Base-by-base conservation (phyloP, 1,140 invertebrate species). In the Thaumatotibia leucotreta region DNA sequence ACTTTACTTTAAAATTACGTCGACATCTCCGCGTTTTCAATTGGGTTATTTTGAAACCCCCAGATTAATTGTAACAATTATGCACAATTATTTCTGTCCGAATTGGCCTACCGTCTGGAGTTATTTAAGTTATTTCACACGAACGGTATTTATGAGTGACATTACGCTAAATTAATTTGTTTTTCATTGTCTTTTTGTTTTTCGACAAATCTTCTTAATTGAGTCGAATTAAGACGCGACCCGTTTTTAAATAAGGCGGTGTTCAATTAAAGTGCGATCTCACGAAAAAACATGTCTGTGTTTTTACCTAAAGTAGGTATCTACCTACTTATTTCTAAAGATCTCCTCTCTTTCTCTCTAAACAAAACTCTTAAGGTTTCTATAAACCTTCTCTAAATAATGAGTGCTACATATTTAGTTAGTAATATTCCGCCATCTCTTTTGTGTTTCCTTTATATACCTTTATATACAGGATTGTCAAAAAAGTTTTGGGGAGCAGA, bases 141-240 rank as follows among this genome's bases (percentile, higher is more conserved):
- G 27, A 27, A 54, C 9, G 2, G 50, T 58, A 58, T 58, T 58
- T 58, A 58, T 17, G 22, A 14, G 52, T 58, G 23, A 27, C 52
- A 58, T 58, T 58, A 27, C 23, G 24, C 24, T 14, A 14, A 58
- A 58, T 58, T 58, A 58, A 58, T 27, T 29, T 58, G 52, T 58
- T 58, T 58, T 58, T 58, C 49, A 49, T 14, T 49, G 52, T 58
- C 27, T 31, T 58, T 54, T 24, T 54, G n/a, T 54, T 54, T 17
- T 58, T 54, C 50, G 22, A 58, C 52, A 45, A 45, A 45, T 45
- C 39, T 14, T 58, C 4, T 27, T 58, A 58, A 58, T 58, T 58
- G 24, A 24, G 23, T n/a, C 23, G 23, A 29, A 58, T 58, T 24
- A 58, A 58, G 52, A 58, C 27, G 52, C 23, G 52, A 31, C 52